A percentile compares a stretch with the other conserved stretches of the same genome.
Evolutionary conservation across 1,140 invertebrate species (phyloP).

Genomic region (Drosophila lacteicornis): DNA sequence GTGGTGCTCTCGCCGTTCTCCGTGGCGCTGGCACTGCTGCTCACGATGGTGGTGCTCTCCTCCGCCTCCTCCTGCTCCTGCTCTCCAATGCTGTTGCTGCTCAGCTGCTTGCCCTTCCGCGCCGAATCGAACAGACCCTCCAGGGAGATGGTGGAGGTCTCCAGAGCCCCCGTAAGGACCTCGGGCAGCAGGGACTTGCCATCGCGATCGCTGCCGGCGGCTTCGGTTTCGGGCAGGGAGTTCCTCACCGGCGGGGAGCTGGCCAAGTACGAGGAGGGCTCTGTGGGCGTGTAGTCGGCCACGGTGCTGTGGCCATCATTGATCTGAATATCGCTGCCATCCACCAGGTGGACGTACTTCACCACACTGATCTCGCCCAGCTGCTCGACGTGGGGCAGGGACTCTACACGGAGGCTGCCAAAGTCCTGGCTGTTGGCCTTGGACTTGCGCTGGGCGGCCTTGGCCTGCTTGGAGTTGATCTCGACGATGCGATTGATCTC

Average conservation of each 20-base stretch:
- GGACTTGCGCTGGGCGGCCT: slow-evolving; percentile 86
- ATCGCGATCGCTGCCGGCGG: slow-evolving; percentile 45
- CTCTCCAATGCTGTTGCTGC: slow-evolving; percentile 22
- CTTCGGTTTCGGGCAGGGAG: slow-evolving; percentile 47
- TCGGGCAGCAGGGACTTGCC: slow-evolving; percentile 78
- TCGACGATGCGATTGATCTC: slow-evolving; percentile 89
- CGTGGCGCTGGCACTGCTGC: slow-evolving; percentile 23
- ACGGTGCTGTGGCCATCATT: slow-evolving; percentile 82
- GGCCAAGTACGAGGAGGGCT: slow-evolving; percentile 29
- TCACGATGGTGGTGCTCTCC: slow-evolving; percentile 17
- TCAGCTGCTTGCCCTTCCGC: slow-evolving; percentile 74
- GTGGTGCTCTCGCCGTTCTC: slow-evolving; percentile 20
- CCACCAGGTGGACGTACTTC: slow-evolving; percentile 88
- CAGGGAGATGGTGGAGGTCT: slow-evolving; percentile 88
- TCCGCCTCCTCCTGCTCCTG: not conserved
- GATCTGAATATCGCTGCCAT: slow-evolving; percentile 77
- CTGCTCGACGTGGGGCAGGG: slow-evolving; percentile 87
- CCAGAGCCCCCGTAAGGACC: slow-evolving; percentile 73
- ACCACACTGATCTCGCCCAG: slow-evolving; percentile 89
- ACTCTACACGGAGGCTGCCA: slow-evolving; percentile 85
- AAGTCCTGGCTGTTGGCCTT: slow-evolving; percentile 86
- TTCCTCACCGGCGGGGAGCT: slow-evolving; percentile 63
- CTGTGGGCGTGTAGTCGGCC: slow-evolving; percentile 79
- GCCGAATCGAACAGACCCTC: slow-evolving; percentile 88
- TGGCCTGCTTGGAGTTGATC: slow-evolving; percentile 87